Evolutionary conservation across 2,113 vertebrate species (phyloP), one percentile per base, ranked within the genome.

Genomic region (Turdus rufiventris): DNA sequence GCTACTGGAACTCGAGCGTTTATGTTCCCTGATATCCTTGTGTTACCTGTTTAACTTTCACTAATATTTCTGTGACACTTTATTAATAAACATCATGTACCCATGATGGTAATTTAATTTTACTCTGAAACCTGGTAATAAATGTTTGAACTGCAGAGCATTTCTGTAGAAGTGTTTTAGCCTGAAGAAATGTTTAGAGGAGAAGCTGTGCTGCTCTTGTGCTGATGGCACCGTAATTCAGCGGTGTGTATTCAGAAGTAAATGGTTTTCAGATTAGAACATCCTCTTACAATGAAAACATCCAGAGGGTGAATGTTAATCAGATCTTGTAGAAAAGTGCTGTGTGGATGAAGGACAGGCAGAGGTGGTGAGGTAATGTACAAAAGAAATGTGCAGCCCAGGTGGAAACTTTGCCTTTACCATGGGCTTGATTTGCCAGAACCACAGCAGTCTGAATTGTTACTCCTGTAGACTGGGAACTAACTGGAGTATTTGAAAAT

Each of bases 251-350:
- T 78, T 78, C 84, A 92, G 61, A 81, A 85, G 76, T 87, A 95
- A 97, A 91, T 89, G 89, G 62, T 96, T 95, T 96, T 91, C 26
- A 38, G 66, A 79, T 94, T 78, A 89, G 93, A 95, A 91, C 84
- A 95, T 88, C n/a, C 9, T 91, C 54, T 81, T 80, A 72, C 28
- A 65, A 43, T 77, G 78, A 84, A 79, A 89, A 93, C 42, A 68
- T 93, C 79, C 82, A 66, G 60, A 79, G 53, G n/a, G 29, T 67
- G 86, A 91, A 47, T 4, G 17, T 92, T 62, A 71, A 14, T 61
- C 67, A 48, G 28, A 53, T 48, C 34, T 15, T 12, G 15, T 42
- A 31, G 70, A 34, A 50, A 40, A 71, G 26, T 23, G 40, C 56
- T 76, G 14, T 72, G 77, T 68, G 45, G 53, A 48, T 50, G 70